These are phyloP conservation scores for Eubucco bourcierii DNA, from an alignment of 2,113 vertebrate genomes.

Conservation along the genomic window DNA sequence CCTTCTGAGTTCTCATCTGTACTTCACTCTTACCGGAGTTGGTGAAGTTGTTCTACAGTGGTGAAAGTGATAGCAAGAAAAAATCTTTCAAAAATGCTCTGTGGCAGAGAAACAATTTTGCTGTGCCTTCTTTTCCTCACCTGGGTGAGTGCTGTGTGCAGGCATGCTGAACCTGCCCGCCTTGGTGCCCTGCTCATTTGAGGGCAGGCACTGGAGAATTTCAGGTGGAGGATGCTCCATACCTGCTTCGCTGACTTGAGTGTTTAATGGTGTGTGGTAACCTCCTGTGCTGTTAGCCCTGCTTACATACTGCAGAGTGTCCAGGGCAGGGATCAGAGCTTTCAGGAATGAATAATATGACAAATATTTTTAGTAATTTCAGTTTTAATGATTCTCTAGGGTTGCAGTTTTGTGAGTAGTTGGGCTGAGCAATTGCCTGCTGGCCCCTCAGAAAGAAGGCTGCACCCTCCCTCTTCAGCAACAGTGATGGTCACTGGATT, in stretches of 20 bases:
- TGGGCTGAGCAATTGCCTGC: background rate
- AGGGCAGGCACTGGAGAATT: background rate
- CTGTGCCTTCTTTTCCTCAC: background rate
- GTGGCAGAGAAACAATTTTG: background rate
- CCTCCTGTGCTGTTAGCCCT: background rate
- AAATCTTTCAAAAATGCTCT: background rate
- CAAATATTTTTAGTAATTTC: background rate
- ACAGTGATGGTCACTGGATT: rapidly evolving
- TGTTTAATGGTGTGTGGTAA: rapidly evolving
- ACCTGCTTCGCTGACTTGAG: background rate
- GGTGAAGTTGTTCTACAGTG: too few relatives aligned
- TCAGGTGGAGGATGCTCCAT: background rate
- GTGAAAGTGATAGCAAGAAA: background rate
- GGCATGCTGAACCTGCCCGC: background rate
- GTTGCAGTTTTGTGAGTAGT: background rate
- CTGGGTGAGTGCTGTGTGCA: rapidly evolving
- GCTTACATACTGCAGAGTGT: background rate
- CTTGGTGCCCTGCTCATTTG: rapidly evolving
- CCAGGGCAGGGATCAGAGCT: background rate
- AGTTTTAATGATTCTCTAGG: background rate
- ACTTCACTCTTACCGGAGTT: background rate
- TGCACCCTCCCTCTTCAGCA: background rate
- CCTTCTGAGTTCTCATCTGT: background rate
- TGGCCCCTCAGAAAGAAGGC: background rate
- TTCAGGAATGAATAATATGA: background rate